phyloP scores from a whole-genome alignment of 2,113 vertebrate species.

The Synchiropus splendidus region DNA sequence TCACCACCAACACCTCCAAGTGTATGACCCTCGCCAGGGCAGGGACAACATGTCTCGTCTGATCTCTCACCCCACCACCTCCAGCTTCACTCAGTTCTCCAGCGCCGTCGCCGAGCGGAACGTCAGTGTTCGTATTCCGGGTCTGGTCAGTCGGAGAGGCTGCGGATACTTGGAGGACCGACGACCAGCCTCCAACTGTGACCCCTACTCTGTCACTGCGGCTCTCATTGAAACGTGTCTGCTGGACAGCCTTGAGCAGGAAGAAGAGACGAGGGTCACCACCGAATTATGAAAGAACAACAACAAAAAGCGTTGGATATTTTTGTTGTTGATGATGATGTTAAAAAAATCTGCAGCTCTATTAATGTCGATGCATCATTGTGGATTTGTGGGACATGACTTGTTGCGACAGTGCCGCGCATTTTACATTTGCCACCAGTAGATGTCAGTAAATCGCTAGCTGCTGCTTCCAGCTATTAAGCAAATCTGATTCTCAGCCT shows the following conservation, averaged over 20 bases:
- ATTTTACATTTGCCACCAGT: too few species aligned
- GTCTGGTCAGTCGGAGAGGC: slow-evolving; percentile 62
- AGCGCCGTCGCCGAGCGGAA: slow-evolving; percentile 64
- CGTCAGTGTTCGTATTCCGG: slow-evolving; percentile 71
- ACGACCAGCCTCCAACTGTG: slow-evolving; percentile 72
- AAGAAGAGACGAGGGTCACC: too few species aligned
- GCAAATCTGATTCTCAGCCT: too few species aligned
- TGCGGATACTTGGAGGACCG: slow-evolving; percentile 73
- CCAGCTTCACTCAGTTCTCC: slow-evolving; percentile 69
- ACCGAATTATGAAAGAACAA: too few species aligned
- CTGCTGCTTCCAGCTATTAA: too few species aligned
- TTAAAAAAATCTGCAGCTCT: too few species aligned
- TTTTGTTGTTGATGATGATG: too few species aligned
- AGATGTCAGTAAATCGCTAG: too few species aligned
- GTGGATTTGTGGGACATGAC: too few species aligned
- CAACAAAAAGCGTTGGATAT: too few species aligned
- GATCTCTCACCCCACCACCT: slow-evolving; percentile 62
- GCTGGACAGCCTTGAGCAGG: slow-evolving; percentile 16
- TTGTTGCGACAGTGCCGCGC: too few species aligned
- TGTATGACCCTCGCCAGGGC: slow-evolving; percentile 64
- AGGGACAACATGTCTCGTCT: slow-evolving; percentile 69
- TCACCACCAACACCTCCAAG: slow-evolving; percentile 61
- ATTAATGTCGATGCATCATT: too few species aligned
- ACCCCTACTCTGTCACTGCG: slow-evolving; percentile 65
- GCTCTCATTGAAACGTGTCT: slow-evolving; percentile 61